A percentile compares a stretch with the other conserved stretches of the same genome.
Conservation (phyloP, 2,888 invertebrate genomes). For the Choristoneura rosaceana region DNA sequence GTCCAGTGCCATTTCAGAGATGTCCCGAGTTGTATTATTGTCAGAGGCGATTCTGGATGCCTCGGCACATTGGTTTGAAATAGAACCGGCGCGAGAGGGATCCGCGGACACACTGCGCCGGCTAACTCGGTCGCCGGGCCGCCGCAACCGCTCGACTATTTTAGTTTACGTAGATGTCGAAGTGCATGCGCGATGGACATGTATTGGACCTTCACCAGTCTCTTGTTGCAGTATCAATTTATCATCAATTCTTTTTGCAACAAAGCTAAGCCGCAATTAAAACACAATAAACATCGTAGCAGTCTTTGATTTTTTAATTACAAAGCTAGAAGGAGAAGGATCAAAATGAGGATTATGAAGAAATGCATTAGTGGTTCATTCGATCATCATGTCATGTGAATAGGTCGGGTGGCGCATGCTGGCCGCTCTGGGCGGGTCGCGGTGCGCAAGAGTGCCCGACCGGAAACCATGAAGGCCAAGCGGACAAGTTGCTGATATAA, state of each 20-base stretch:
- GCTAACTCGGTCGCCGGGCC: constrained; percentile 84
- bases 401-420: constrained; percentile 27
- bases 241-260: background rate
- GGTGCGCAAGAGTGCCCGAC: constrained; percentile 48
- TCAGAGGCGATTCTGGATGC: constrained; percentile 73
- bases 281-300: background rate
- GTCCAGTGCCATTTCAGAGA: constrained; percentile 80
- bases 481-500: constrained; percentile 39
- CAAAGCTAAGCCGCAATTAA: background rate
- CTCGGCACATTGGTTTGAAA: constrained; percentile 79
- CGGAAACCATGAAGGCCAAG: constrained; percentile 57
- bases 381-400: constrained; percentile 53
- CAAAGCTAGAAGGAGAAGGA: constrained; percentile 7
- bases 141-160: constrained; percentile 78
- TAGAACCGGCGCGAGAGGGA: constrained; percentile 83
- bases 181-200: constrained; percentile 77
- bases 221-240: constrained; percentile 21
- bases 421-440: constrained; percentile 38
- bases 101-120: constrained; percentile 79
- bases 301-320: background rate
- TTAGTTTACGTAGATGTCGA: constrained; percentile 84
- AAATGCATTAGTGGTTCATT: constrained; percentile 49
- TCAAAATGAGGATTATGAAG: constrained; percentile 19
- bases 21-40: constrained; percentile 73
- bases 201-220: constrained; percentile 73